A percentile compares a stretch with the other conserved stretches of the same genome.
Evolutionary conservation across 2,113 vertebrate genomes (phyloP).

Genomic region (Pygoscelis antarcticus): DNA sequence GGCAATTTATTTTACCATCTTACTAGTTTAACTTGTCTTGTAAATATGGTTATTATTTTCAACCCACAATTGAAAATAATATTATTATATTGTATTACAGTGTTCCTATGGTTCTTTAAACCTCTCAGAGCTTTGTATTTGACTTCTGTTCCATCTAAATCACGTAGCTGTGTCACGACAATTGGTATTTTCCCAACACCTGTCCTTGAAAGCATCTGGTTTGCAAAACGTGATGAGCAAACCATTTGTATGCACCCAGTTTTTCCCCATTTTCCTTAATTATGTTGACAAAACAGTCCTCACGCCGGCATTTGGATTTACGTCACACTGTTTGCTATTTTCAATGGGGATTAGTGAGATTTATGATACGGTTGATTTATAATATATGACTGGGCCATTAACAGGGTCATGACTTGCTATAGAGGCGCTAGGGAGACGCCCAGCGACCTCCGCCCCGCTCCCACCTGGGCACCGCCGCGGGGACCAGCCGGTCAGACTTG

Average conservation of each 20-base stretch:
- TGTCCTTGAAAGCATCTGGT: not conserved
- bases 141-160: not conserved
- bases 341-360: accelerated
- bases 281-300: not conserved
- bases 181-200: accelerated
- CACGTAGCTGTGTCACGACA: too few relatives aligned
- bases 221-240: not conserved
- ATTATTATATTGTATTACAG: not conserved
- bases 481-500: accelerated
- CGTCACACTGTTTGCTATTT: accelerated
- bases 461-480: not conserved
- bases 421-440: accelerated
- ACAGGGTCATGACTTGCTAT: accelerated
- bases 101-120: not conserved
- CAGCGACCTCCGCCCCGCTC: not conserved
- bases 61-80: too few relatives aligned
- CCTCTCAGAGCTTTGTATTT: not conserved
- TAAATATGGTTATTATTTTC: not conserved
- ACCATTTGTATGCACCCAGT: accelerated
- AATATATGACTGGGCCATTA: accelerated
- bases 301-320: accelerated
- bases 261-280: accelerated
- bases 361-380: accelerated
- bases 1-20: not conserved
- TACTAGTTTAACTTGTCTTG: not conserved